Evolutionary conservation across 2,888 invertebrate genomes (phyloP).

Genomic region (Melinopterus prodromus): DNA sequence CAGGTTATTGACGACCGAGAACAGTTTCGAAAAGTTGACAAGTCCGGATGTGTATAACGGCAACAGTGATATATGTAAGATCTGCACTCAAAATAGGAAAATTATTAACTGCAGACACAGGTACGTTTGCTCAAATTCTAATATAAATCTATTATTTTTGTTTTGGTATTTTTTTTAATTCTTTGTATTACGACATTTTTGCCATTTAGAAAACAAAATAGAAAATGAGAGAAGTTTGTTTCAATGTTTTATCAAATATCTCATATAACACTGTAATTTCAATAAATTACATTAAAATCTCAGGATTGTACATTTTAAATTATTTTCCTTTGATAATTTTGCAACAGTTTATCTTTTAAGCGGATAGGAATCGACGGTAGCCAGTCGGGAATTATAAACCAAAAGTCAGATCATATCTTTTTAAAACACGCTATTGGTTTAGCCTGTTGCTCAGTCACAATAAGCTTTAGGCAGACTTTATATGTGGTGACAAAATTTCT

Average conservation of each 20-base stretch:
- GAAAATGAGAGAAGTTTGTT: too few species aligned
- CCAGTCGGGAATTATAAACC: too few species aligned
- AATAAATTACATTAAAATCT: too few species aligned
- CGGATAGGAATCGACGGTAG: too few species aligned
- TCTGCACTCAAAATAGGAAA: slow-evolving; percentile 54
- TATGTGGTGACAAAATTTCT: slow-evolving; percentile 9
- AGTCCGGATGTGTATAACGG: slow-evolving; percentile 47
- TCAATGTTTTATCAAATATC: too few species aligned
- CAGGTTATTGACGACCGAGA: slow-evolving; percentile 53
- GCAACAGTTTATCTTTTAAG: too few species aligned
- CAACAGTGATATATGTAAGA: slow-evolving; percentile 51
- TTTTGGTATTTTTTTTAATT: neutral
- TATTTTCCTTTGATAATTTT: too few species aligned
- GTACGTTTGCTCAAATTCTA: slow-evolving; percentile 36
- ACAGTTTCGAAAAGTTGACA: slow-evolving; percentile 55
- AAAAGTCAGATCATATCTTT: too few species aligned
- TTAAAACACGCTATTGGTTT: neutral
- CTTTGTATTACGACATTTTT: too few species aligned
- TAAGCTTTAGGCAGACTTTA: neutral
- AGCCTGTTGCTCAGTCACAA: neutral
- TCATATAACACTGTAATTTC: too few species aligned
- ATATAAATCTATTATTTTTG: slow-evolving; percentile 22
- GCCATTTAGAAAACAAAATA: too few species aligned
- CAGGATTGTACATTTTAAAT: too few species aligned
- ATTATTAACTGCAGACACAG: slow-evolving; percentile 52